phyloP scores from a whole-genome alignment of 1,140 invertebrate genomes.

The Ridgeia piscesae region DNA sequence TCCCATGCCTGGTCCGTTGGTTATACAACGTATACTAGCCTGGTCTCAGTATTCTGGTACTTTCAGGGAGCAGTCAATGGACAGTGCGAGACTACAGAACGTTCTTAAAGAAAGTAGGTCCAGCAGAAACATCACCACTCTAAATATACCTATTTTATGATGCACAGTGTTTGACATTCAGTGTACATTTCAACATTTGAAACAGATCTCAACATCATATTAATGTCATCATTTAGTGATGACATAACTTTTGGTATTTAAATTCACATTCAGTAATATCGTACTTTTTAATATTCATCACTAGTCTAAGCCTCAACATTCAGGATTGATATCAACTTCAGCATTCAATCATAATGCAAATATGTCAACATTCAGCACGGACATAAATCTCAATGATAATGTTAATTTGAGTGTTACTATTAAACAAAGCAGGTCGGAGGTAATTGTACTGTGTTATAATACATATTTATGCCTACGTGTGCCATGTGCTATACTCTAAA shows the following conservation, averaged over 20 bases:
- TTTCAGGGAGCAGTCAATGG: conserved; percentile 72
- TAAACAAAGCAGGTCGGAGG: no score
- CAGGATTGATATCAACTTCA: not conserved
- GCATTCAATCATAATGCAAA: not conserved
- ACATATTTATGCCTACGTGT: no score
- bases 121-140: not conserved
- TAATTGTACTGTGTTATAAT: no score
- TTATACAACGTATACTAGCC: not conserved
- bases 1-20: not conserved
- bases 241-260: not conserved
- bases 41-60: conserved; percentile 23
- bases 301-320: not conserved
- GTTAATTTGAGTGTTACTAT: no score
- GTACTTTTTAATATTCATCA: no score
- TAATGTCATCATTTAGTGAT: not conserved
- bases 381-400: not conserved
- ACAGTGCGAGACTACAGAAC: conserved; percentile 73
- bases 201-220: no score
- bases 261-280: no score
- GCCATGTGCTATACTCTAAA: no score
- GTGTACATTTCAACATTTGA: no score
- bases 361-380: not conserved
- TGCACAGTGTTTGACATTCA: not conserved
- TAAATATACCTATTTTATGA: not conserved
- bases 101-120: conserved; percentile 74